Evolutionary conservation across 2,113 vertebrate species (phyloP).

Genomic region (Cyprinus carpio): DNA sequence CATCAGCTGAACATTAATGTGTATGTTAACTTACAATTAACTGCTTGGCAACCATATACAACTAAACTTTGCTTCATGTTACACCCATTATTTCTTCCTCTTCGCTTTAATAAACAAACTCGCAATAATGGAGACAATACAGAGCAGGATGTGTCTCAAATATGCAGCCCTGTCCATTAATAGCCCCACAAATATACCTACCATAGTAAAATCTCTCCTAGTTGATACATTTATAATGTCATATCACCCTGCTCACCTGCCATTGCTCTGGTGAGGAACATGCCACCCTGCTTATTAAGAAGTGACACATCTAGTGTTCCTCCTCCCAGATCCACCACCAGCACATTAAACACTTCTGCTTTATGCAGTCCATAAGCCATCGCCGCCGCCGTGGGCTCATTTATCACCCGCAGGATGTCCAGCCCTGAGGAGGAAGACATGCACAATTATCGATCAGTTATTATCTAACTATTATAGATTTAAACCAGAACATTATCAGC

Average conservation of each 20-base stretch:
- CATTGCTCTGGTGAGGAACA: constrained; percentile 98
- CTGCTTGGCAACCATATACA: background rate
- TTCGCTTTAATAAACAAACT: too few relatives aligned
- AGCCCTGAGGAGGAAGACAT: constrained; percentile 75
- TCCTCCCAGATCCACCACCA: constrained; percentile 96
- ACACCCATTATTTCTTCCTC: background rate
- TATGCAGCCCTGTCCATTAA: background rate
- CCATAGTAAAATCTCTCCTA: background rate
- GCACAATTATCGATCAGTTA: background rate
- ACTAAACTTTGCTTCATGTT: background rate
- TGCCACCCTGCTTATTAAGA: constrained; percentile 95
- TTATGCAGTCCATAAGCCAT: constrained; percentile 98
- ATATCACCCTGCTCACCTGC: constrained; percentile 81
- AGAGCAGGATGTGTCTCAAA: too few relatives aligned
- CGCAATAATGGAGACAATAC: too few relatives aligned
- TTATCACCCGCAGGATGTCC: constrained; percentile 89
- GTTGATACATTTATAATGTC: background rate
- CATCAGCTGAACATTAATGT: background rate
- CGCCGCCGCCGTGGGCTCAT: constrained; percentile 94
- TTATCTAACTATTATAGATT: background rate
- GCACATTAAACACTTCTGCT: constrained; percentile 88
- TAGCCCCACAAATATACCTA: background rate
- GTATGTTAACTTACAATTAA: background rate
- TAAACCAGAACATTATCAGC: background rate
- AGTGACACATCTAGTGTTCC: constrained; percentile 95